These are phyloP conservation scores for Polypterus senegalus DNA, from an alignment of 2,113 vertebrate genomes.

Conservation along the genomic window DNA sequence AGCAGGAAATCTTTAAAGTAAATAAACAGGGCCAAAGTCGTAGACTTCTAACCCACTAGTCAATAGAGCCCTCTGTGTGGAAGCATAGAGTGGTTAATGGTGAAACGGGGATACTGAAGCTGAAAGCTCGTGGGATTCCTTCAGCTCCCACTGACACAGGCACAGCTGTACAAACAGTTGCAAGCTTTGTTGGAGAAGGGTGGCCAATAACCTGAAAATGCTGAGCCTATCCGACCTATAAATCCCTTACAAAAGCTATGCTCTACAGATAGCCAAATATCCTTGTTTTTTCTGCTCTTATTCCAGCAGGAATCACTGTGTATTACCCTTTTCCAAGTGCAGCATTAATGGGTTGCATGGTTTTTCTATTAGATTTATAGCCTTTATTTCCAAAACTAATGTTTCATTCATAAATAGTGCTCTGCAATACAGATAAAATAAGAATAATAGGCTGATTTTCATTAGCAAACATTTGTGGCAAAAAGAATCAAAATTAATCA, in stretches of 20 bases:
- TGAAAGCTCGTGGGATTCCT: conserved; percentile 55
- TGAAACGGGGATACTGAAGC: conserved; percentile 56
- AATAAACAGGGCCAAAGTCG: conserved; percentile 62
- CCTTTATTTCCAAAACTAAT: no score
- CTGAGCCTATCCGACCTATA: conserved; percentile 66
- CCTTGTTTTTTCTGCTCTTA: conserved; percentile 24
- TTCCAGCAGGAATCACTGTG: not conserved
- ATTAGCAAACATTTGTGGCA: no score
- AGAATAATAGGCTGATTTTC: no score
- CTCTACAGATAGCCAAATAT: conserved; percentile 52
- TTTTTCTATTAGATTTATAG: no score
- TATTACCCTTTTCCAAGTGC: no score
- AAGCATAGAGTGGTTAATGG: conserved; percentile 40
- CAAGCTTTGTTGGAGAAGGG: conserved; percentile 74
- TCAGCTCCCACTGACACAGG: conserved; percentile 67
- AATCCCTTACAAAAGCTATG: conserved; percentile 56
- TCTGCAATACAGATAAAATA: no score
- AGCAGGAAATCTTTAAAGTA: conserved; percentile 64
- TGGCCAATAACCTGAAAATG: conserved; percentile 77
- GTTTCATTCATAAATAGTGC: no score
- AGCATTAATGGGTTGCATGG: no score
- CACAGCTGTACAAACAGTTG: conserved; percentile 90
- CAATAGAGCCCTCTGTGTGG: conserved; percentile 50
- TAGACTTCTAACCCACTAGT: conserved; percentile 56
- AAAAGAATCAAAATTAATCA: no score